Evolutionary conservation across 2,113 vertebrate genomes (phyloP), one percentile per base, ranked within the genome.

Genomic region (Cebus imitator): DNA sequence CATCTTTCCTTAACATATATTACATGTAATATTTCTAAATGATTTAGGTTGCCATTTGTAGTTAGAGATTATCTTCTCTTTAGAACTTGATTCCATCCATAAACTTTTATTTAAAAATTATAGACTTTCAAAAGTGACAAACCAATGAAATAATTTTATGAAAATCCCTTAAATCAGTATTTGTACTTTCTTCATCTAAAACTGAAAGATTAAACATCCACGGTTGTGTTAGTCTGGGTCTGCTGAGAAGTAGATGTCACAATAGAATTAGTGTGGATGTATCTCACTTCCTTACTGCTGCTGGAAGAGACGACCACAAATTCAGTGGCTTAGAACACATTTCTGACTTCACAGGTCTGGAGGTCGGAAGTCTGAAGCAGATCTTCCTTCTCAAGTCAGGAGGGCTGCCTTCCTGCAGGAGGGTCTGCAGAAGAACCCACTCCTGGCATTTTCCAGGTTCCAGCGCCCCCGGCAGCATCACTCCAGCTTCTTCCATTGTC

Each of bases 31-130:
- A 85, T 82, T 88, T 96, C 88, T 83, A 66, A 93, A 55, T 88
- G 86, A 73, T 64, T 94, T 76, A 84, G 13, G 50, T 16, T 94
- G 43, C 3, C n/a, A 87, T 75, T 91, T 84, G 40, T 91, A 90
- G 75, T 58, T 75, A 27, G 27, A 91, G 21, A 73, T 82, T 11
- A 52, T 40, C 52, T 93, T 52, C 37, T 88, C 82, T 91, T 32
- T 88, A n/a, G 14, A 85, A 79, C 5, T 88, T 88, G 78, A 82
- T 68, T 61, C 35, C 61, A 57, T 85, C 73, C 37, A 48, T 5
- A 81, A 93, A 75, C 5, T 85, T 94, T 81, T 25, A 87, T 91
- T 95, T 91, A 91, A 82, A 96, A 96, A 83, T 88, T 73, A 87
- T 87, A 97, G 64, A 64, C 35, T 90, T 88, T 58, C 37, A n/a